Evolutionary conservation across 1,140 invertebrate species (phyloP), one percentile per base, ranked within the genome.

Genomic region (Drosophila virilis): DNA sequence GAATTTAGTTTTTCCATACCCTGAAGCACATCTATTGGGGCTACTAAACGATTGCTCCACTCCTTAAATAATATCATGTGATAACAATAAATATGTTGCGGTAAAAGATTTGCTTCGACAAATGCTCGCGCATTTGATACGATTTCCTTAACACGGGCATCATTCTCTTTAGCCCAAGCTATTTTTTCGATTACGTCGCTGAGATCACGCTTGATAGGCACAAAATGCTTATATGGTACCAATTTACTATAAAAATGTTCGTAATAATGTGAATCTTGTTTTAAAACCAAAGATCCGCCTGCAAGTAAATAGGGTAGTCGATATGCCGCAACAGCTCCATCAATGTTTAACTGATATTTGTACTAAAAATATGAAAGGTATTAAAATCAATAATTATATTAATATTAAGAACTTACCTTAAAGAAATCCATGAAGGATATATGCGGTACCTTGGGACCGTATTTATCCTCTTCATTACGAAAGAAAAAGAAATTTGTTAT

Each of bases 401-500:
- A 2, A 17, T 17, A 52, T 48, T 57, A 55, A 7, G 35, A 17
- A 93, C 93, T 94, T 94, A 99, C 98, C 94, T 98, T 95, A 93
- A 99, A 99, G 93, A 99, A 99, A 72, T 97, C 95, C 93, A 98
- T 98, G 92, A 99, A 99, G 10, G 97, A 97, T 73, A 98, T 94
- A 90, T 97, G 96, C 43, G 95, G 95, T 65, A 95, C 94, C 89
- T 96, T 96, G 22, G 97, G 96, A 22, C 98, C 98, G 94, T 98
- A 98, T 91, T 96, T 94, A 54, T 95, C 92, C 91, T 97, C 96
- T 92, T 98, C 94, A 88, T 98, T 95, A 64, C 95, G 94, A 90
- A 98, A 99, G 93, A 99, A 99, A 91, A 99, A 99, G 92, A 99
- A 99, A 92, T 98, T 98, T 4, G 98, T 99, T 6, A 99, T 94